phyloP scores from a whole-genome alignment of 2,113 vertebrate genomes.

The Amphiprion ocellaris region DNA sequence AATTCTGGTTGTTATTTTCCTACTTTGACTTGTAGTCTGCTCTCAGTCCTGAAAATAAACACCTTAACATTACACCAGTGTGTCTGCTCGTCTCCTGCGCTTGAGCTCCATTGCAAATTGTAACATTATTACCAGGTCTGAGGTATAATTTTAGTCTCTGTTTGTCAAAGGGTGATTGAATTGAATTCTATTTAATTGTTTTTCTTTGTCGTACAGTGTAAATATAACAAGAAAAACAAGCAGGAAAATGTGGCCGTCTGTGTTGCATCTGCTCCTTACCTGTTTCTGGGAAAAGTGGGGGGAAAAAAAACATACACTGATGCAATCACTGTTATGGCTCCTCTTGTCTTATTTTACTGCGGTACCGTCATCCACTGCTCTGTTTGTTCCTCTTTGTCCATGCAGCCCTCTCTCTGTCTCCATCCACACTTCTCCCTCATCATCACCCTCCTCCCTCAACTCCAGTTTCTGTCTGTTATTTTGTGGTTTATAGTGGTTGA shows the following conservation, averaged over 20 bases:
- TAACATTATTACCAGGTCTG: background rate
- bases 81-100: too few species aligned
- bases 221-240: background rate
- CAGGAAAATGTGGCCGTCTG: background rate
- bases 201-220: background rate
- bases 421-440: conserved; percentile 17
- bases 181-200: background rate
- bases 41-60: too few species aligned
- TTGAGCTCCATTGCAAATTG: too few species aligned
- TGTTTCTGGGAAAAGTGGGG: background rate
- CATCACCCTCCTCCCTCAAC: conserved; percentile 2
- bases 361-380: background rate
- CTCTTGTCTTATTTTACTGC: background rate
- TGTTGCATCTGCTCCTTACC: background rate
- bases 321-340: background rate
- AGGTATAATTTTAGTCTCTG: background rate
- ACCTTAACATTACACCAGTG: too few species aligned
- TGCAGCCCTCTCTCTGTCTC: background rate
- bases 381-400: background rate
- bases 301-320: background rate
- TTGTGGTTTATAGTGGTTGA: conserved; percentile 37
- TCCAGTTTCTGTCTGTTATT: background rate
- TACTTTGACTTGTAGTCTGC: too few species aligned
- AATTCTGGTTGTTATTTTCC: too few species aligned
- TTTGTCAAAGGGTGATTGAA: background rate